These are phyloP conservation scores for Isotomurus palustris DNA, from an alignment of 2,888 invertebrate species.

Conservation along the genomic window DNA sequence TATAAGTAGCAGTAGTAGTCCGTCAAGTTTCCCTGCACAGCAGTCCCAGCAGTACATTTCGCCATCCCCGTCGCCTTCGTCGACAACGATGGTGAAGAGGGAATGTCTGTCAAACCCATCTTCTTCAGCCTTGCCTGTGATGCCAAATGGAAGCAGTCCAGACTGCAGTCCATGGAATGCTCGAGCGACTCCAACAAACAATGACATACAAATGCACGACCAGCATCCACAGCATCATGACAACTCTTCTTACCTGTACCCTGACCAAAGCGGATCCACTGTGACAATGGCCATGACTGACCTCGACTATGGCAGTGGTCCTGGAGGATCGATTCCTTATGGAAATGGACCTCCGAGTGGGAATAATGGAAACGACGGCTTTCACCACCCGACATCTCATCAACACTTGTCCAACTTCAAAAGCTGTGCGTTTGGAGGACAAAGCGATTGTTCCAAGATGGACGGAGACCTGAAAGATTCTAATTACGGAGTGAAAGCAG, in stretches of 20 bases:
- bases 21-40: constrained; percentile 7
- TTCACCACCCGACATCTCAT: no score
- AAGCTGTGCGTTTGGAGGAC: constrained; percentile 39
- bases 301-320: constrained; percentile 10
- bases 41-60: constrained; percentile 9
- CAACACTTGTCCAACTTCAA: constrained; percentile 31
- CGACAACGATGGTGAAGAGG: constrained; percentile 18
- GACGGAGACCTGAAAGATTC: not conserved
- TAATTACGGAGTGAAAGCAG: constrained; percentile 19
- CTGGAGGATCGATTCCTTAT: no score
- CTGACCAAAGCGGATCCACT: not conserved
- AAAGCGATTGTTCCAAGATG: constrained; percentile 18
- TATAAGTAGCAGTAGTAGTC: constrained; percentile 13
- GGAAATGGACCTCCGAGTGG: no score
- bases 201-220: constrained; percentile 11
- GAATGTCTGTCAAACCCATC: constrained; percentile 24
- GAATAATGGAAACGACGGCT: not conserved
- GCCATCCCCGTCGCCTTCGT: constrained; percentile 10
- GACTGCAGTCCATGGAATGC: constrained; percentile 1
- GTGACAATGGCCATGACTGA: constrained; percentile 3
- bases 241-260: no score
- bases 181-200: constrained; percentile 2
- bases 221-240: constrained; percentile 14
- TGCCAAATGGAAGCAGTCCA: not conserved
- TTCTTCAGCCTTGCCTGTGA: constrained; percentile 8